Percentiles rank a stretch among this genome's conserved stretches.
phyloP scores from a whole-genome alignment of 2,888 invertebrate species.

The Augiades crinisus region DNA sequence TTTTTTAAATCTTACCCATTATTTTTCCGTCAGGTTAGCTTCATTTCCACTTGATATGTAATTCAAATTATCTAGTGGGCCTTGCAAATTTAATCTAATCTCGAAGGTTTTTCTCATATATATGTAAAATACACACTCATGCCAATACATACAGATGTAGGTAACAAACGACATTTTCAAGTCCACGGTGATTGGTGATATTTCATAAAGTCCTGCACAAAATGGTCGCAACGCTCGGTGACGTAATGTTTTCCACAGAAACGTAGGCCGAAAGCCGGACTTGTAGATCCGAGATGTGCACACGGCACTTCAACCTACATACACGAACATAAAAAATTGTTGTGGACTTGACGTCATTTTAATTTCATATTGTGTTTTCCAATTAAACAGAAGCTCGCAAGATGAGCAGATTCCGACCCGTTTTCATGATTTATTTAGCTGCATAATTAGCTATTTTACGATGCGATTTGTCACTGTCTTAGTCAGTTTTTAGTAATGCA shows the following conservation, averaged over 20 bases:
- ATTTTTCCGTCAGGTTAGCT: not conserved
- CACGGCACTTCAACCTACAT: constrained; percentile 76
- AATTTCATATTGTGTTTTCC: constrained; percentile 38
- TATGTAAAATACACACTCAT: not conserved
- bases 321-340: constrained; percentile 64
- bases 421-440: constrained; percentile 12
- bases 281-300: constrained; percentile 63
- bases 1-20: constrained; percentile 1
- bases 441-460: no score
- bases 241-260: constrained; percentile 67
- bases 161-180: not conserved
- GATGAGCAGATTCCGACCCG: not conserved
- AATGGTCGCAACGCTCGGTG: constrained; percentile 49
- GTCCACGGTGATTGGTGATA: not conserved
- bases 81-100: not conserved
- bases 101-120: not conserved
- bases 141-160: not conserved
- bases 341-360: constrained; percentile 56
- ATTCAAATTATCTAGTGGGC: not conserved
- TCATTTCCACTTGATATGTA: not conserved
- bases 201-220: constrained; percentile 31
- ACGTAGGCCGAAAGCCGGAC: constrained; percentile 71
- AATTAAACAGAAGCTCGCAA: constrained; percentile 11
- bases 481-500: no score
- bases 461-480: not conserved